phyloP scores from a whole-genome alignment of 2,113 vertebrate genomes.

The Plotosus lineatus region DNA sequence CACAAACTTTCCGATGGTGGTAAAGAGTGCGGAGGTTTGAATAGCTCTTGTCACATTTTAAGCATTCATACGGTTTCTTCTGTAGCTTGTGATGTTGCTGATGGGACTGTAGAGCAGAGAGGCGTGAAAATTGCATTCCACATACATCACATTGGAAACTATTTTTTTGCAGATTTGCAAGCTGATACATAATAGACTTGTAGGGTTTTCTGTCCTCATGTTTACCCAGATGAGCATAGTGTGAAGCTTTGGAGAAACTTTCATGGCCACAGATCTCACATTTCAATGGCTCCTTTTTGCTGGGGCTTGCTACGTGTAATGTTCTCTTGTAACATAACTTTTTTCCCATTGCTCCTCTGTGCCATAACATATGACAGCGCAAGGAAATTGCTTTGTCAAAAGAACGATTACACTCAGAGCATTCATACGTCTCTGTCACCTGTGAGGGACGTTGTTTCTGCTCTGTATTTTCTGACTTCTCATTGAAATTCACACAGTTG shows the following conservation, averaged over 20 bases:
- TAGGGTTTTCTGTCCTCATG: slow-evolving; percentile 52
- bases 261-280: slow-evolving; percentile 65
- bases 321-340: slow-evolving; percentile 50
- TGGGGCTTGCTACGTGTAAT: slow-evolving; percentile 10
- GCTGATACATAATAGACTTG: slow-evolving; percentile 51
- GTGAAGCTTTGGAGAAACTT: slow-evolving; percentile 55
- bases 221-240: slow-evolving; percentile 59
- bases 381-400: slow-evolving; percentile 68
- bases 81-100: slow-evolving; percentile 64
- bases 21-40: slow-evolving; percentile 61
- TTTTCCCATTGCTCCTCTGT: slow-evolving; percentile 61
- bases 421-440: slow-evolving; percentile 57
- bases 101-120: slow-evolving; percentile 71
- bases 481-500: slow-evolving; percentile 59
- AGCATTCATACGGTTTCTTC: slow-evolving; percentile 66
- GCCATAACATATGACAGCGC: slow-evolving; percentile 72
- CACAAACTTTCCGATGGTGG: slow-evolving; percentile 65
- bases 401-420: slow-evolving; percentile 68
- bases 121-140: slow-evolving; percentile 65
- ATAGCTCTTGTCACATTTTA: slow-evolving; percentile 65
- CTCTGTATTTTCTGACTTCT: slow-evolving; percentile 20
- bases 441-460: slow-evolving; percentile 19
- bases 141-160: slow-evolving; percentile 64
- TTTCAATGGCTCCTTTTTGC: slow-evolving; percentile 44
- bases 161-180: slow-evolving; percentile 58